A percentile compares a stretch with the other conserved stretches of the same genome.
These are phyloP conservation scores for Chrysogorgia sp. DNA, from an alignment of 92 coral and sea anemone species.

Conservation along the genomic window DNA sequence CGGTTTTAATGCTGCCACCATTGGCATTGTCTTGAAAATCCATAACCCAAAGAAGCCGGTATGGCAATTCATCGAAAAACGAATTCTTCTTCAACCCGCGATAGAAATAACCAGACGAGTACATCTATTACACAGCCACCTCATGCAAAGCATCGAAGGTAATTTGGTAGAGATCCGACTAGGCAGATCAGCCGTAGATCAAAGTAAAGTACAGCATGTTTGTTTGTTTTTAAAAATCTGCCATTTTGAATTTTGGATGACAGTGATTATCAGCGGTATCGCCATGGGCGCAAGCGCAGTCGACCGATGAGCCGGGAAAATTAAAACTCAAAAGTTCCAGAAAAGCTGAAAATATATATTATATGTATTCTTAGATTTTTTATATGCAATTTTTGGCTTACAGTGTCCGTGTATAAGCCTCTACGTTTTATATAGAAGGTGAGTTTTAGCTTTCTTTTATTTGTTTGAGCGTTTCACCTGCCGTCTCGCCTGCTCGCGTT, in stretches of 20 bases:
- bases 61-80: slow-evolving; percentile 40
- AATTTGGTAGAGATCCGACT: background rate
- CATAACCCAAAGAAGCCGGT: slow-evolving; percentile 9
- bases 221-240: slow-evolving; percentile 10
- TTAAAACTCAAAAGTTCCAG: background rate
- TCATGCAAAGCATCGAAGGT: background rate
- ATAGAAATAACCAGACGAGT: slow-evolving; percentile 33
- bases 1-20: background rate
- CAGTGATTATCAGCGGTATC: background rate
- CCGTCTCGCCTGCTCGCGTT: no score
- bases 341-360: no score
- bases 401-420: no score
- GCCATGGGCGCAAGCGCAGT: background rate
- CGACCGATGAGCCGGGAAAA: background rate
- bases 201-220: background rate
- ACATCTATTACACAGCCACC: slow-evolving; percentile 13
- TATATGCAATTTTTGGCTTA: no score
- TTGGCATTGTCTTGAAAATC: background rate
- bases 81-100: slow-evolving; percentile 32
- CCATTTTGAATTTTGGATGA: slow-evolving; percentile 35
- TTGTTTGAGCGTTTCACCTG: no score
- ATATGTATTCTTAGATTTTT: no score
- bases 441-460: no score
- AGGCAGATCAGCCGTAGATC: background rate
- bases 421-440: no score